Conservation (phyloP, 2,888 invertebrate genomes). For the Catonia carolina region DNA sequence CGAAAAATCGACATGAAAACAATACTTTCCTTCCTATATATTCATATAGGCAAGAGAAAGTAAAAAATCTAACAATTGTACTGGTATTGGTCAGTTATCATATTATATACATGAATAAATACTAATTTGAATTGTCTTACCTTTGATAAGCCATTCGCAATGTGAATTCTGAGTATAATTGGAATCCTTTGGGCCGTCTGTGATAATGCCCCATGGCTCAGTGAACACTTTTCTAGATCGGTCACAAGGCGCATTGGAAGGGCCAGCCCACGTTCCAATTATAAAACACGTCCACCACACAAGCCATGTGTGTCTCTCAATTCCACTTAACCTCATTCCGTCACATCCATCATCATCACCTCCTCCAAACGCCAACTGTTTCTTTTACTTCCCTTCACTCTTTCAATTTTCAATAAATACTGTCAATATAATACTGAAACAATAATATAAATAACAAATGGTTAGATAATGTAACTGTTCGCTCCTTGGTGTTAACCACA, state of each 20-base stretch:
- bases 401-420: neutral
- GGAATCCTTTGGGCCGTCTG: conserved; percentile 77
- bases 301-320: neutral
- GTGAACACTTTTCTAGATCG: conserved; percentile 74
- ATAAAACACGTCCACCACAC: conserved; percentile 6
- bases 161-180: conserved; percentile 90
- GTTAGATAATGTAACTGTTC: no score
- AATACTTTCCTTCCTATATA: no score
- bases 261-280: conserved; percentile 2
- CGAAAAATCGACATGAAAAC: no score
- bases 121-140: conserved; percentile 41
- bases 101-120: no score
- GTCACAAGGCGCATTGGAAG: conserved; percentile 54
- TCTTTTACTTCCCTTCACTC: neutral
- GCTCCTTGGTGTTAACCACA: no score
- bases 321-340: neutral
- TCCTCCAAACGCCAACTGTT: neutral
- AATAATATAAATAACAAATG: no score
- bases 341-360: neutral
- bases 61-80: no score
- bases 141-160: conserved; percentile 94
- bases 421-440: no score
- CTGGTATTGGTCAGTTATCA: no score
- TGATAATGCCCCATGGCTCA: conserved; percentile 75
- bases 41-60: no score